Conservation (phyloP, 2,113 vertebrate genomes). For the Ictalurus punctatus region DNA sequence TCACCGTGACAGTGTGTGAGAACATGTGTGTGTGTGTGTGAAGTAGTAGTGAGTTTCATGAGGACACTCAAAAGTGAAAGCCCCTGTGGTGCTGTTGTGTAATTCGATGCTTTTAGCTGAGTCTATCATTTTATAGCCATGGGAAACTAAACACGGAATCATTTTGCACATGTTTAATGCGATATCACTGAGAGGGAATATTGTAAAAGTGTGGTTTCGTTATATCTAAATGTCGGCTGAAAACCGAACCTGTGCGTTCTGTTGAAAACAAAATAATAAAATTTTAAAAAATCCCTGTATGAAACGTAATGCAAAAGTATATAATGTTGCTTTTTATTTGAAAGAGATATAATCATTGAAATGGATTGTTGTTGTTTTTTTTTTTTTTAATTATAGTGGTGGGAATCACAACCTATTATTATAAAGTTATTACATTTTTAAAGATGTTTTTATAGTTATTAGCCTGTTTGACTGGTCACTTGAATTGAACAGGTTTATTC, state of each 20-base stretch:
- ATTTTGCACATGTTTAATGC: neutral
- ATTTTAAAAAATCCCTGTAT: neutral
- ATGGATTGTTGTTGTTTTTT: neutral
- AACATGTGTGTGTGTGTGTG: neutral
- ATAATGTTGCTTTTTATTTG: neutral
- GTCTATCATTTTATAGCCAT: conserved; percentile 51
- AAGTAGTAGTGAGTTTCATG: conserved; percentile 32
- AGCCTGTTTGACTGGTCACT: neutral
- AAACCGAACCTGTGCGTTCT: neutral
- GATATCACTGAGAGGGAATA: neutral
- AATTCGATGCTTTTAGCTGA: conserved; percentile 39
- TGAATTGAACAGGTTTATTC: neutral
- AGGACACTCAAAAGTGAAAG: conserved; percentile 44
- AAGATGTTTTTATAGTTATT: neutral
- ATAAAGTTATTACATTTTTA: neutral
- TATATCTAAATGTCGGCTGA: neutral
- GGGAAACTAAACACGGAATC: conserved; percentile 42
- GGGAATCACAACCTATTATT: neutral
- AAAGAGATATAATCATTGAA: neutral
- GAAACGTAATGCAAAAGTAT: neutral
- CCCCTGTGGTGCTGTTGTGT: conserved; percentile 34
- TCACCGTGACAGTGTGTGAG: conserved; percentile 17
- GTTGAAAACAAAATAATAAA: neutral
- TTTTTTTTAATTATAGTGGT: neutral
- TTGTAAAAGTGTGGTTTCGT: neutral